Percentiles rank a stretch among this genome's conserved stretches.
These are phyloP conservation scores for Ecliptopera silaceata DNA, from an alignment of 2,888 invertebrate species.

Conservation along the genomic window DNA sequence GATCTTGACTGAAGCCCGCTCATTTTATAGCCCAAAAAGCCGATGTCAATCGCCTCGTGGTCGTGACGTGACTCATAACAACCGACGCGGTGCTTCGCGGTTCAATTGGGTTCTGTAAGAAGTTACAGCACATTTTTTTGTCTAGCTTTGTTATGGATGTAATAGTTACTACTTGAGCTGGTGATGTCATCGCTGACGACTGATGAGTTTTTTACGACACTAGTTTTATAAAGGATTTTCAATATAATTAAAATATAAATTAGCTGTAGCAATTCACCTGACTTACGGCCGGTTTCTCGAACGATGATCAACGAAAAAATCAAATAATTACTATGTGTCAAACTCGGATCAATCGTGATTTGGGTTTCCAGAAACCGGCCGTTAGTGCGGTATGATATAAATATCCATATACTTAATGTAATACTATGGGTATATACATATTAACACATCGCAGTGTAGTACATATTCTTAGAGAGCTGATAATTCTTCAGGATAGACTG, in stretches of 20 bases:
- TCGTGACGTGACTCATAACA: conserved; percentile 38
- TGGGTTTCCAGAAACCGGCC: too few species aligned
- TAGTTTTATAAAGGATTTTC: conserved; percentile 4
- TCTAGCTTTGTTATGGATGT: conserved; percentile 8
- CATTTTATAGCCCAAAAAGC: conserved; percentile 36
- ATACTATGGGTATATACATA: too few species aligned
- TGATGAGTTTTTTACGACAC: conserved; percentile 31
- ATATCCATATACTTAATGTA: too few species aligned
- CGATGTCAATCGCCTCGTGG: conserved; percentile 53
- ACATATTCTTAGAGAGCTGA: too few species aligned
- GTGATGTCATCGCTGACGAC: conserved; percentile 58
- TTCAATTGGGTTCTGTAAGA: conserved; percentile 51
- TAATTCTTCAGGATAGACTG: too few species aligned
- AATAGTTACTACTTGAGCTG: conserved; percentile 27
- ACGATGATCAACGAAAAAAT: too few species aligned
- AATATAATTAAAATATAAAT: neutral
- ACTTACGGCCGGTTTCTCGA: too few species aligned
- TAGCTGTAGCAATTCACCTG: conserved; percentile 18
- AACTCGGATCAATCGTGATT: too few species aligned
- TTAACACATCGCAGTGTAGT: too few species aligned
- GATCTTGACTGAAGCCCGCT: conserved; percentile 19
- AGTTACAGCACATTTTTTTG: conserved; percentile 45
- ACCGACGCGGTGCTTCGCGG: conserved; percentile 40
- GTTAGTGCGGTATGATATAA: too few species aligned
- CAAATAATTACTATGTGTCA: too few species aligned